Evolutionary conservation across 23 tunicate species (phyloP).

Genomic region (Halocynthia aurantium): DNA sequence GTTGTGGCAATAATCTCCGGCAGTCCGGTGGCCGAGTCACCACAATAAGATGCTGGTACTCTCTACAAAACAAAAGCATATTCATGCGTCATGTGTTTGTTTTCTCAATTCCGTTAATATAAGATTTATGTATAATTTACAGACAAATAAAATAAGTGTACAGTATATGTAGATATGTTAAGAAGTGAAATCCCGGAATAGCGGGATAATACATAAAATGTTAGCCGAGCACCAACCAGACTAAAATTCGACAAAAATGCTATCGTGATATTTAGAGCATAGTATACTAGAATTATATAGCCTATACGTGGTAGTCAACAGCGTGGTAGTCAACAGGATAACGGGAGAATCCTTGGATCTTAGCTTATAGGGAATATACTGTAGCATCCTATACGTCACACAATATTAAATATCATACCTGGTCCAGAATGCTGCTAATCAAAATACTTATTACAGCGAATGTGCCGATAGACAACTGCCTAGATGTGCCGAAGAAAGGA

Average conservation of each 20-base stretch:
- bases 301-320: too few relatives aligned
- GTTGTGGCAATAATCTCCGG: background rate
- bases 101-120: too few relatives aligned
- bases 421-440: conserved; percentile 55
- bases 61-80: conserved; percentile 7
- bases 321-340: too few relatives aligned
- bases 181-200: too few relatives aligned
- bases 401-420: conserved; percentile 29
- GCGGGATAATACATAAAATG: too few relatives aligned
- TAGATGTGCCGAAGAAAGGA: conserved; percentile 4
- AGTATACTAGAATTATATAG: too few relatives aligned
- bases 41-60: conserved; percentile 12
- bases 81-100: background rate
- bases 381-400: background rate
- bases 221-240: too few relatives aligned
- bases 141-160: too few relatives aligned
- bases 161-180: too few relatives aligned
- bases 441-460: conserved; percentile 71
- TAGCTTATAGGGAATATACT: background rate
- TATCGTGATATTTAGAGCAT: too few relatives aligned
- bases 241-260: too few relatives aligned
- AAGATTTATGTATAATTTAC: too few relatives aligned
- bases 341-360: background rate
- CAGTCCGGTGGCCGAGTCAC: background rate
- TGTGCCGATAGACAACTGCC: conserved; percentile 32